Percentiles rank a stretch among this genome's conserved stretches.
Evolutionary conservation across 2,888 invertebrate genomes (phyloP).

Genomic region (Patella depressa): DNA sequence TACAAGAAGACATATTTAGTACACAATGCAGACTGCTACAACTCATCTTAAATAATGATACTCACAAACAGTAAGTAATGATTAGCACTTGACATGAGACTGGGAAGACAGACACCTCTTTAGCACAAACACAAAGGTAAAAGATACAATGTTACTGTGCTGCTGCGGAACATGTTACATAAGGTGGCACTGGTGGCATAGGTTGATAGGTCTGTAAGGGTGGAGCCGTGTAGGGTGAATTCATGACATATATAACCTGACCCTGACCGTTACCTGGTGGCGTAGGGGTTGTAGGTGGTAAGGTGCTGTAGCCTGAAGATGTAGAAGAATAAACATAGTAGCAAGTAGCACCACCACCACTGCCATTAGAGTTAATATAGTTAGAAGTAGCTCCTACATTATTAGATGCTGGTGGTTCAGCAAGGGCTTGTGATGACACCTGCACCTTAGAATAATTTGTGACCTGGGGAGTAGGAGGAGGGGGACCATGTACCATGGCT

Average conservation of each 20-base stretch:
- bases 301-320: slow-evolving; percentile 39
- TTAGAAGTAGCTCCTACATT: not conserved
- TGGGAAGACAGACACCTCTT: no score
- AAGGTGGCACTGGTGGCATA: slow-evolving; percentile 6
- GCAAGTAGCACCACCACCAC: slow-evolving; percentile 36
- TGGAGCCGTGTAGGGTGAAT: slow-evolving; percentile 18
- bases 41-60: no score
- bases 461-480: not conserved
- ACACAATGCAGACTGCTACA: no score
- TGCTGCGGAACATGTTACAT: slow-evolving; percentile 17
- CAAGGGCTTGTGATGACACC: not conserved
- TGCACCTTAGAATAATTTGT: not conserved
- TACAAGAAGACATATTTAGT: no score
- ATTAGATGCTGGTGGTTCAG: not conserved
- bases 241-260: slow-evolving; percentile 42
- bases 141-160: slow-evolving; percentile 7
- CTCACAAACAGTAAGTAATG: no score
- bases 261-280: slow-evolving; percentile 21
- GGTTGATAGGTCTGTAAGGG: slow-evolving; percentile 15
- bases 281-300: slow-evolving; percentile 24
- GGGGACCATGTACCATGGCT: not conserved
- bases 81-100: no score
- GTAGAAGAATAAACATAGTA: slow-evolving; percentile 44
- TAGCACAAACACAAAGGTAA: no score
- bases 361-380: not conserved